A percentile compares a stretch with the other conserved stretches of the same genome.
These are phyloP conservation scores for Propithecus coquereli DNA, from an alignment of 2,113 vertebrate species.

Conservation along the genomic window DNA sequence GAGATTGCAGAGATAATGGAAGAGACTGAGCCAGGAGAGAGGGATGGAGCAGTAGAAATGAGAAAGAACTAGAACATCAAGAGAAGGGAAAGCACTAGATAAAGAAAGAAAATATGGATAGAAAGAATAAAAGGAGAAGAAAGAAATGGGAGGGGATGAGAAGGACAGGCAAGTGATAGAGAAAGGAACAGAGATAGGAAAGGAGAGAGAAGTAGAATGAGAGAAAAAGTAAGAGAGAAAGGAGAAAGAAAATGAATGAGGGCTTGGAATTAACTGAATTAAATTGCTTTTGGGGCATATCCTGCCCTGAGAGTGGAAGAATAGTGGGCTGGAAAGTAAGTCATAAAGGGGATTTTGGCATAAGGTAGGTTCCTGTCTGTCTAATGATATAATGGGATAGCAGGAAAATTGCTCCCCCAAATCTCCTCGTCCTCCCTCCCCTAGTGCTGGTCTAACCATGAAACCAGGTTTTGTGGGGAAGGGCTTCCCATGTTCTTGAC, in stretches of 20 bases:
- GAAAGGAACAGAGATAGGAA: neutral
- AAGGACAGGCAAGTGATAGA: neutral
- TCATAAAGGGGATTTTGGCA: slow-evolving; percentile 2
- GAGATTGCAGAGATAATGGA: neutral
- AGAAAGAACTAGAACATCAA: neutral
- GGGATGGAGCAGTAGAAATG: neutral
- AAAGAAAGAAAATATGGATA: neutral
- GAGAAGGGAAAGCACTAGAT: neutral
- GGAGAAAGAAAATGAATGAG: neutral
- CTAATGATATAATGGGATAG: neutral
- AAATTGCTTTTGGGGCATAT: neutral
- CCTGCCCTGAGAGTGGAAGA: neutral
- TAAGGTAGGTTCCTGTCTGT: neutral
- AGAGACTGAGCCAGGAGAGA: neutral
- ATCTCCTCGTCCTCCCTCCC: neutral
- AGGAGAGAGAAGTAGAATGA: neutral
- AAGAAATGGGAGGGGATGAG: neutral
- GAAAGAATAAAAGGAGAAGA: neutral
- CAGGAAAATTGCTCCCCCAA: neutral
- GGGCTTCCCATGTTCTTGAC: neutral
- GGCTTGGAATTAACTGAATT: neutral
- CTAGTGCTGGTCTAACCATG: neutral
- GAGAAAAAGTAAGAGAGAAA: neutral
- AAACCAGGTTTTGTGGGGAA: neutral
- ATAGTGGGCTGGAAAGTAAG: neutral